A percentile compares a stretch with the other conserved stretches of the same genome.
These are phyloP conservation scores for Homarus gammarus DNA, from an alignment of 2,888 invertebrate species.

Conservation along the genomic window DNA sequence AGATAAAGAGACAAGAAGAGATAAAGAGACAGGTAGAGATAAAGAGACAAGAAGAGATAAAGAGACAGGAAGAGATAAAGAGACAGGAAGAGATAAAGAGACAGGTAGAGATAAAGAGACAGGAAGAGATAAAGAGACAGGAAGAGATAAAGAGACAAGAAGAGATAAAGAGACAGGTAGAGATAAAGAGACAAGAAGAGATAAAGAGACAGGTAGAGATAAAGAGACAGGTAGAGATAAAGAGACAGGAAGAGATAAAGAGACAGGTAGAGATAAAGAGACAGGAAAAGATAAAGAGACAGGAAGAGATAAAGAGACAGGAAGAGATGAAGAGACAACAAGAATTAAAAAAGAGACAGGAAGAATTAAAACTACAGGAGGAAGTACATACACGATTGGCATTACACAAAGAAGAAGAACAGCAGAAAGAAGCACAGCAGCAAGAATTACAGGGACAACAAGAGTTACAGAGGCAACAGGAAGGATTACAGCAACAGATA, in stretches of 20 bases:
- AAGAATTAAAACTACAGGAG: neutral
- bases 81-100: slow-evolving; percentile 19
- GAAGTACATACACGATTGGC: slow-evolving; percentile 29
- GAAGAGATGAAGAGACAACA: slow-evolving; percentile 42
- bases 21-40: slow-evolving; percentile 30
- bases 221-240: slow-evolving; percentile 9
- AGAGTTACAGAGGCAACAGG: slow-evolving; percentile 25
- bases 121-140: slow-evolving; percentile 33
- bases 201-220: slow-evolving; percentile 9
- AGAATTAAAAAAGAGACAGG: neutral
- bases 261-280: slow-evolving; percentile 25
- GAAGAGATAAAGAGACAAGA: slow-evolving; percentile 48
- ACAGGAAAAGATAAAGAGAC: slow-evolving; percentile 32
- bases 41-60: slow-evolving; percentile 9
- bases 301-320: slow-evolving; percentile 38
- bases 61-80: slow-evolving; percentile 28
- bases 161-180: slow-evolving; percentile 32
- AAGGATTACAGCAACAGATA: slow-evolving; percentile 50
- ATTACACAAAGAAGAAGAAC: slow-evolving; percentile 30
- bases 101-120: slow-evolving; percentile 10
- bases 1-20: slow-evolving; percentile 38
- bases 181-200: slow-evolving; percentile 36
- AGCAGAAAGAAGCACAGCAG: slow-evolving; percentile 26
- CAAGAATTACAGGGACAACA: slow-evolving; percentile 22
- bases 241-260: slow-evolving; percentile 38